Base-by-base conservation (phyloP, 35 echinoderm and acorn worm species). In the Ophiothrix spiculata region DNA sequence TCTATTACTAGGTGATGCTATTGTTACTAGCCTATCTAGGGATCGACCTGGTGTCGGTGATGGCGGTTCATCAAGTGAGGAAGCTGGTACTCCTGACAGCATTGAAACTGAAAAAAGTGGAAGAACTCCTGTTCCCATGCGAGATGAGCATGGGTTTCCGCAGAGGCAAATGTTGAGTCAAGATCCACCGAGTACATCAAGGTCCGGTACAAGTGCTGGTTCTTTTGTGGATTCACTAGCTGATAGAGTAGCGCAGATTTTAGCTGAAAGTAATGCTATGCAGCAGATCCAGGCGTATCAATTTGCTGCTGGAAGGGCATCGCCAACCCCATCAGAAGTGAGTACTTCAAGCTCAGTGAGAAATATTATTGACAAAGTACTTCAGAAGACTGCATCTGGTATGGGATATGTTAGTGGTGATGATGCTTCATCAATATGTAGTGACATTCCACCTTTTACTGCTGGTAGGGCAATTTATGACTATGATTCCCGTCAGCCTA, bases 301-400 rank as follows among this genome's bases (percentile, higher is more conserved):
- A 75, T 28, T 37, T 37, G 49, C 77, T 32, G 56, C 80, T 81
- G 84, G 77, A 10, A 74, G 1, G 23, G 74, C 80, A 19, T 92
- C 90, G 14, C 90, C 90, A 39, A 92, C 90, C 31, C 28, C 87
- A 28, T 92, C 90, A 40, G 90, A 92, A 14, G 90, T 79, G 77
- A 92, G 90, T 38, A 92, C 90, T 40, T 92, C 90, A 69, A 92
- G 90, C 63, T 92, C 90, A 42, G n/a, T 92, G 0, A 80, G 90
- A 81, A 79, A 77, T 60, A 92, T 92, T 37, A 87, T 92, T 38
- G 78, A 92, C n/a, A 86, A 85, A 39, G 81, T 90, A 23, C 39
- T 90, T 35, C 60, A 32, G 89, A 91, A 29, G 76, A 85, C 36
- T 31, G 39, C 80, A 63, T 64, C 32, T 35, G 81, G 25, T 64